Conservation (phyloP, 2,888 invertebrate species). For the Sarcophaga rosellei region DNA sequence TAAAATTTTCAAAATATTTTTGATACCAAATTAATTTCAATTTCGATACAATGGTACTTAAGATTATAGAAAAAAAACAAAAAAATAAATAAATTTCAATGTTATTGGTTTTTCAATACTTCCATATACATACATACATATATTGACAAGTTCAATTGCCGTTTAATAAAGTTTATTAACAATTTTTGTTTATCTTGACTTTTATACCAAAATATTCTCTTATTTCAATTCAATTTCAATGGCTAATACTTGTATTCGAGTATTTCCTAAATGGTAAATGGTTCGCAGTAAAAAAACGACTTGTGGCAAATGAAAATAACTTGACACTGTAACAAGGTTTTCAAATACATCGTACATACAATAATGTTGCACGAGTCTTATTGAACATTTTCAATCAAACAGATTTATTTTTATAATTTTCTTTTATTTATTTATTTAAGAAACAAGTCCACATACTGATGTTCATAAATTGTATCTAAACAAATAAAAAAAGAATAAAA, state of each 20-base stretch:
- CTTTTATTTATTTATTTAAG: not conserved
- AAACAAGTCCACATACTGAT: not conserved
- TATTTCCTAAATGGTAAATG: conserved; percentile 38
- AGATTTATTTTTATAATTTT: not conserved
- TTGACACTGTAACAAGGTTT: conserved; percentile 43
- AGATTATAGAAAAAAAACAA: not conserved
- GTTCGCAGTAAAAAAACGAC: not conserved
- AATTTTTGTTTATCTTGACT: conserved; percentile 26
- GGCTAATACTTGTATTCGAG: conserved; percentile 18
- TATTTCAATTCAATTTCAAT: conserved; percentile 28
- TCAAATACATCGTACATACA: too few species aligned
- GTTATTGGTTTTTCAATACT: conserved; percentile 38
- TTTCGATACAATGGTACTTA: not conserved
- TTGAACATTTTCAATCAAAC: conserved; percentile 23
- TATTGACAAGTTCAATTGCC: conserved; percentile 54
- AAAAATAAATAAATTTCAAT: conserved; percentile 31
- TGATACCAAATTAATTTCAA: not conserved
- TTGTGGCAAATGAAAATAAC: not conserved
- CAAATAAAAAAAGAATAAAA: not conserved
- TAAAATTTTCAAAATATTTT: conserved; percentile 35
- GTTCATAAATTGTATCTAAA: not conserved
- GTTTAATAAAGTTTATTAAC: conserved; percentile 14
- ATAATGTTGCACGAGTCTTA: conserved; percentile 8
- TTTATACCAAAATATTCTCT: not conserved
- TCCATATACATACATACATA: conserved; percentile 9